These are phyloP conservation scores for Pygoscelis adeliae DNA, from an alignment of 2,113 vertebrate species.

Conservation along the genomic window DNA sequence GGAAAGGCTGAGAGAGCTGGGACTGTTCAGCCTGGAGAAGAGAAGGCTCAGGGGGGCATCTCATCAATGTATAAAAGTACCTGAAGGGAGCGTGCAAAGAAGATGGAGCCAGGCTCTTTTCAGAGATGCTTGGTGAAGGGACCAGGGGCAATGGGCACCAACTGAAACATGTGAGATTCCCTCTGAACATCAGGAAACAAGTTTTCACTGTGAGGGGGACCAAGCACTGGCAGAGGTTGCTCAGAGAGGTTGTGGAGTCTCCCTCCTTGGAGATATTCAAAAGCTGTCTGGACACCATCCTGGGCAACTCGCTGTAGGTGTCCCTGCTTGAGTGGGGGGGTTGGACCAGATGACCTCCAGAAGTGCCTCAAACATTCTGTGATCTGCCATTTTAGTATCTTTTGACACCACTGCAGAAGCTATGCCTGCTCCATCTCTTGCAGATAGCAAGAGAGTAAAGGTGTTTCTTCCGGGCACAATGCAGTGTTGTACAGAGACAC, in stretches of 20 bases:
- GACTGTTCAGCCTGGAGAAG: neutral
- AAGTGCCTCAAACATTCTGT: neutral
- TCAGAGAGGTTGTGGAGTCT: neutral
- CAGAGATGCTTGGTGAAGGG: neutral
- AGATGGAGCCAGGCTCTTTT: neutral
- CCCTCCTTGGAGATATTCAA: neutral
- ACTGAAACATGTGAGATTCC: neutral
- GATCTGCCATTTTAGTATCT: neutral
- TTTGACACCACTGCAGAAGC: neutral
- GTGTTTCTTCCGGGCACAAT: neutral
- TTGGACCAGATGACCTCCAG: neutral
- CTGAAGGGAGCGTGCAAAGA: neutral
- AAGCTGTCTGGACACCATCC: neutral
- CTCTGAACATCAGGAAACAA: neutral
- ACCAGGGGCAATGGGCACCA: neutral
- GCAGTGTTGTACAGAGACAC: neutral
- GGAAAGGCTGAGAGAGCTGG: neutral
- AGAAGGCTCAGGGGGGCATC: neutral
- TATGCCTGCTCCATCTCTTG: neutral
- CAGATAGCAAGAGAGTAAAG: neutral
- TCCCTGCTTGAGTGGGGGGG: neutral
- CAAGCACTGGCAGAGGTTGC: neutral
- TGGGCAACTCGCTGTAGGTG: neutral
- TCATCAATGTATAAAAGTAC: neutral
- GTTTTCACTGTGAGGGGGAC: neutral